Percentiles rank a stretch among this genome's conserved stretches.
Evolutionary conservation across 1,140 invertebrate genomes (phyloP).

Genomic region (Pinna nobilis): DNA sequence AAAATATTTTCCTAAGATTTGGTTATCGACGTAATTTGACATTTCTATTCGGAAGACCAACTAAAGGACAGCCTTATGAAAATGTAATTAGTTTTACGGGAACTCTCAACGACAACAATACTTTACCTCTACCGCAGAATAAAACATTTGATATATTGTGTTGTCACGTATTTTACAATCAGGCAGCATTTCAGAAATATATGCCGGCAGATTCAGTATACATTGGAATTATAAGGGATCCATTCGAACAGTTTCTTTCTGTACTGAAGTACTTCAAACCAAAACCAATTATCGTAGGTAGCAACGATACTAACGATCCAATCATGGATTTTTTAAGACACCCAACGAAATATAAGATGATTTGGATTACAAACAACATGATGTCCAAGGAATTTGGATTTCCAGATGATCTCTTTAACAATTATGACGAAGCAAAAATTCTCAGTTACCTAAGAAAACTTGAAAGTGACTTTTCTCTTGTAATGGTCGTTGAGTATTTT

Average conservation of each 20-base stretch:
- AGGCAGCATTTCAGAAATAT: conserved; percentile 24
- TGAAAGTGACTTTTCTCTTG: conserved; percentile 72
- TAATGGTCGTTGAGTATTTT: conserved; percentile 77
- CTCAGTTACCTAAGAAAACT: conserved; percentile 25
- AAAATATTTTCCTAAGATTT: conserved; percentile 76
- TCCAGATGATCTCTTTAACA: conserved; percentile 22
- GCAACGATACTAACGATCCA: conserved; percentile 1
- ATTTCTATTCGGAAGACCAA: conserved; percentile 72
- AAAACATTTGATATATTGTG: conserved; percentile 53
- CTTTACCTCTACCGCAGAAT: conserved; percentile 25
- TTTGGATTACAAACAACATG: conserved; percentile 49
- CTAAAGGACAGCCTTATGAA: no score
- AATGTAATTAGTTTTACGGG: conserved; percentile 44
- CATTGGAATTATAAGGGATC: conserved; percentile 54
- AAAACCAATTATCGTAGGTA: conserved; percentile 11
- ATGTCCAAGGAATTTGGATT: conserved; percentile 55
- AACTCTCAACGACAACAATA: conserved; percentile 11
- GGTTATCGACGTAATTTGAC: conserved; percentile 76
- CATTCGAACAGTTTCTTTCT: conserved; percentile 47
- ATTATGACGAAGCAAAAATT: conserved; percentile 12
- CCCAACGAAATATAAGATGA: conserved; percentile 28
- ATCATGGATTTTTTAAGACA: conserved; percentile 23
- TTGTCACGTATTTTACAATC: conserved; percentile 51
- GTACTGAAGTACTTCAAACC: conserved; percentile 48
- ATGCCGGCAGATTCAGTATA: conserved; percentile 49